These are phyloP conservation scores for Ochropacha duplaris DNA, from an alignment of 2,888 invertebrate species.

Conservation along the genomic window DNA sequence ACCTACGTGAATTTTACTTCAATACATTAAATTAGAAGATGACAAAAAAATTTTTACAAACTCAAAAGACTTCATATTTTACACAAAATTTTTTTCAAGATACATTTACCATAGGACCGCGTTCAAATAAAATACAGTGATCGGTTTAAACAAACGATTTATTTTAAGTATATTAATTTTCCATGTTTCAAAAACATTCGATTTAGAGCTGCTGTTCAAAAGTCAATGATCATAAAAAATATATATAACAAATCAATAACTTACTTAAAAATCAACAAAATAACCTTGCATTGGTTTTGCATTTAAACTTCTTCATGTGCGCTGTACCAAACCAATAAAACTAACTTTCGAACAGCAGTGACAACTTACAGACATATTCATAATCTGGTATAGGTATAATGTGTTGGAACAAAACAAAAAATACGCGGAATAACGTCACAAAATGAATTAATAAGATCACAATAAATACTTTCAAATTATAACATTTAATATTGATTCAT, in stretches of 20 bases:
- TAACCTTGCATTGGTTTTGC: constrained; percentile 37
- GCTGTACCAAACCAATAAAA: background rate
- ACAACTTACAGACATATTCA: background rate
- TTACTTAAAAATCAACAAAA: constrained; percentile 24
- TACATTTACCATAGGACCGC: background rate
- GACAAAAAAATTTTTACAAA: too few relatives aligned
- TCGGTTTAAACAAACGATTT: constrained; percentile 68
- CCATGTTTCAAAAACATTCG: constrained; percentile 24
- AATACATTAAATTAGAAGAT: background rate
- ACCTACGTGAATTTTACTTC: too few relatives aligned
- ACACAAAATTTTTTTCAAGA: too few relatives aligned
- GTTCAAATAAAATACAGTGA: constrained; percentile 30
- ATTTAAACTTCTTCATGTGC: constrained; percentile 4
- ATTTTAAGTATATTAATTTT: constrained; percentile 35
- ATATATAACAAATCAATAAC: constrained; percentile 25
- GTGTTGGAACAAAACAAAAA: constrained; percentile 7
- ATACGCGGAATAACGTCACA: constrained; percentile 8
- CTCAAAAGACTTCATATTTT: too few relatives aligned
- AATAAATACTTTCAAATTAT: background rate
- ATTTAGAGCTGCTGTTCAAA: constrained; percentile 42
- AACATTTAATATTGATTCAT: background rate
- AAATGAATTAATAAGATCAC: background rate
- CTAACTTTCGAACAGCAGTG: background rate
- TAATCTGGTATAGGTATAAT: background rate
- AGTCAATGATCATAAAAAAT: constrained; percentile 26